These are phyloP conservation scores for Anableps anableps DNA, from an alignment of 2,797 vertebrate species.

Conservation along the genomic window DNA sequence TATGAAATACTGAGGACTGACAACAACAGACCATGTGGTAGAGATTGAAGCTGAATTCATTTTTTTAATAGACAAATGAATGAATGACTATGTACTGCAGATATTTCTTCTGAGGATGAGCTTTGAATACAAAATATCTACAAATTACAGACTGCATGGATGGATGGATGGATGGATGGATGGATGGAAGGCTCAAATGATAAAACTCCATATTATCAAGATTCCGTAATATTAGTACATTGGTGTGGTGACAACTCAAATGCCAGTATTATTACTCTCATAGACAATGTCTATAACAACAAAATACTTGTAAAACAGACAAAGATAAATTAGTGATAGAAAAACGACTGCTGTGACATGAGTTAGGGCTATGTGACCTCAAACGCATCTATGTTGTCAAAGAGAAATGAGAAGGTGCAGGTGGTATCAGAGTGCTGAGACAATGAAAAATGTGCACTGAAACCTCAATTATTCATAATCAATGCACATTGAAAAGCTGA, in stretches of 20 bases:
- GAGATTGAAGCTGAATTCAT: neutral
- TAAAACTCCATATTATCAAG: neutral
- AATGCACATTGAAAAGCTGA: neutral
- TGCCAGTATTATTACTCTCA: neutral
- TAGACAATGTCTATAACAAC: neutral
- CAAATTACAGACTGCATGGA: too few relatives aligned
- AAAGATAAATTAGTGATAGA: neutral
- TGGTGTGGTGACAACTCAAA: neutral
- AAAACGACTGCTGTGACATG: neutral
- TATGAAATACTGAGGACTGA: neutral
- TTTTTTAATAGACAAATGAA: neutral
- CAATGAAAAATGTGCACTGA: neutral
- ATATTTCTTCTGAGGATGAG: too few relatives aligned
- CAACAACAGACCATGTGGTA: neutral
- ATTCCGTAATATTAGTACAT: neutral
- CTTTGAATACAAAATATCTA: too few relatives aligned
- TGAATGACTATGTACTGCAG: too few relatives aligned
- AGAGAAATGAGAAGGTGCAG: neutral
- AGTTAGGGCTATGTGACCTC: neutral
- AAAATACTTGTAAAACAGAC: neutral
- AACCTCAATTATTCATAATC: conserved; percentile 1
- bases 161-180: too few relatives aligned
- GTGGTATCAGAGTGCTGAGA: neutral
- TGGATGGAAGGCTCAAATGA: neutral
- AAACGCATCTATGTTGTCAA: neutral